A percentile compares a stretch with the other conserved stretches of the same genome.
phyloP scores from a whole-genome alignment of 2,797 vertebrate genomes.

The Spheniscus humboldti region DNA sequence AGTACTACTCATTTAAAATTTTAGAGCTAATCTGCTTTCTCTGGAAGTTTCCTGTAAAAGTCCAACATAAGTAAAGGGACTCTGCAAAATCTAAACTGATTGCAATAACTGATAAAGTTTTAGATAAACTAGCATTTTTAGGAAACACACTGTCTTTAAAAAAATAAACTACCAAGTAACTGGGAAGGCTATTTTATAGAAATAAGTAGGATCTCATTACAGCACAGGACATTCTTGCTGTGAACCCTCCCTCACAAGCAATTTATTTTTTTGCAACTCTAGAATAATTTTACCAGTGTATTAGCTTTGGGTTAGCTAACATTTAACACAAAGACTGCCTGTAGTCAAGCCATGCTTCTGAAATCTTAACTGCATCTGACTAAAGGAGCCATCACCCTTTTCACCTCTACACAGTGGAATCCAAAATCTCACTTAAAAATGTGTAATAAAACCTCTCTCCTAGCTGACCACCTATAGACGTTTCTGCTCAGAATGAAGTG shows the following conservation, averaged over 20 bases:
- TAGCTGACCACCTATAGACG: accelerated
- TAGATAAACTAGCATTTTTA: background rate
- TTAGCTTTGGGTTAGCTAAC: background rate
- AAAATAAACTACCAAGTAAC: background rate
- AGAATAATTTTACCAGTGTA: background rate
- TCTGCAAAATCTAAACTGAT: background rate
- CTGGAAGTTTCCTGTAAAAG: background rate
- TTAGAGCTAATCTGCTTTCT: background rate
- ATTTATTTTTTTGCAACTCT: background rate
- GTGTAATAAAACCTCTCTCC: no score
- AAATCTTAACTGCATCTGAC: background rate
- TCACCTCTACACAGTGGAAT: no score
- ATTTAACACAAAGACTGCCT: background rate
- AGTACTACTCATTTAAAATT: background rate
- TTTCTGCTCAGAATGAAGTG: background rate
- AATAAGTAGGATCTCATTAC: background rate
- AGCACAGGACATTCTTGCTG: accelerated
- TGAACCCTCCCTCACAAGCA: background rate
- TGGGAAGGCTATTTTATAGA: no score
- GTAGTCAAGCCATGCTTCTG: background rate
- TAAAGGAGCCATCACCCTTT: no score
- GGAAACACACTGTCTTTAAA: background rate
- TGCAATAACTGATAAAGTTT: no score
- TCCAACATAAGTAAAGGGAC: background rate
- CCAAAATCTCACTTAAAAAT: background rate